Evolutionary conservation across 2,113 vertebrate species (phyloP), one percentile per base, ranked within the genome.

Genomic region (Macaca nemestrina): DNA sequence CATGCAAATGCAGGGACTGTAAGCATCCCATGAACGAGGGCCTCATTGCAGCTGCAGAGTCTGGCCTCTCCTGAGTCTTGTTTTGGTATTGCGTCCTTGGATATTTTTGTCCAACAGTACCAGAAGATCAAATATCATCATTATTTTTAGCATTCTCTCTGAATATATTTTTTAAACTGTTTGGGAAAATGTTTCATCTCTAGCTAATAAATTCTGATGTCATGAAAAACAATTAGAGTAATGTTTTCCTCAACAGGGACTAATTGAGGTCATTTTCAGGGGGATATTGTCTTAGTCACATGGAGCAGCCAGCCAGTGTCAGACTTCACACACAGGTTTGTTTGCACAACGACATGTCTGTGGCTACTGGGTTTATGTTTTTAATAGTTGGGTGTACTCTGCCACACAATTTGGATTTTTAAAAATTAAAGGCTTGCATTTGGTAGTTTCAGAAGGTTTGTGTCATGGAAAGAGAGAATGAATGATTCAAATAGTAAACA

Each of bases 351-450:
- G 22, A n/a, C 92, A 82, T 43, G 70, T 93, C 95, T 97, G 90
- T 95, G 97, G 97, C 82, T 89, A 32, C 88, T 94, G 52, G 85
- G 93, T 84, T 93, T 97, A 84, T 96, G 75, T 97, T 93, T 93
- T 96, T 96, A 96, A 95, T 92, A 89, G 82, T 45, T 93, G 81
- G 81, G 94, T 95, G 73, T 84, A 83, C 78, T 96, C 92, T 72
- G 55, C 84, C 90, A 92, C 90, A 82, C n/a, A 27, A 88, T 81
- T 90, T 11, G 35, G 70, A 89, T 83, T 96, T 97, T 95, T 93
- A 91, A 94, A 97, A 97, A 97, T 96, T 90, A 98, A 95, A 97
- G 94, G 88, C 68, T 97, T 94, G 78, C 43, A 2, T 83, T 79
- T 61, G 85, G 83, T 50, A 52, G 38, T 57, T 89, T 95, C 90